A percentile compares a stretch with the other conserved stretches of the same genome.
These are phyloP conservation scores for Bovichtus diacanthus DNA, from an alignment of 2,797 vertebrate genomes.

Conservation along the genomic window DNA sequence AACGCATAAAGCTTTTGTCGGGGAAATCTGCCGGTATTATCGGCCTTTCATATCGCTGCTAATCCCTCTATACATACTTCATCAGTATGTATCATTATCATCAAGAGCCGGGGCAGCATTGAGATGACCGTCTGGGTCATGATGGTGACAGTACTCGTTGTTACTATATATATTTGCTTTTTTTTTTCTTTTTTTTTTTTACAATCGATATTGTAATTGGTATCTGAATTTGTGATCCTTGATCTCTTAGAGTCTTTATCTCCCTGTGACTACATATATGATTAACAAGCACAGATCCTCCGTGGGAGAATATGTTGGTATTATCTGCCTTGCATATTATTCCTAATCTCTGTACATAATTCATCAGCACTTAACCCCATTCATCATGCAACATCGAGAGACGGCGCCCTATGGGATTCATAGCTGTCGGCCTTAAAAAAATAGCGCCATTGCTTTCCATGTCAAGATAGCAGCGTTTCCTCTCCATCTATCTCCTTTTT, in stretches of 20 bases:
- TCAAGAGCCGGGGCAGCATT: constrained; percentile 11
- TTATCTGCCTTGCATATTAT: constrained; percentile 48
- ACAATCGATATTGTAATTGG: too few species aligned
- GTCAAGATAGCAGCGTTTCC: constrained; percentile 7
- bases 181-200: too few species aligned
- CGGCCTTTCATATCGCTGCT: constrained; percentile 53
- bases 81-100: constrained; percentile 37
- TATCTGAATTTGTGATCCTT: constrained; percentile 4
- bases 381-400: constrained; percentile 28
- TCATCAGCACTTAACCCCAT: constrained; percentile 56
- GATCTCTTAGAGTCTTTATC: constrained; percentile 1
- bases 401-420: constrained; percentile 31
- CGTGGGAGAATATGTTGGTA: constrained; percentile 13
- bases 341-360: constrained; percentile 58
- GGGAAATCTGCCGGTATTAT: constrained; percentile 54
- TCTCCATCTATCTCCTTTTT: not conserved
- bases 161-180: too few species aligned
- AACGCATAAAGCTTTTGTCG: constrained; percentile 45
- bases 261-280: constrained; percentile 6
- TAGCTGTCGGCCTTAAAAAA: constrained; percentile 31
- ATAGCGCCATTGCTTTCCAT: constrained; percentile 19
- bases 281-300: constrained; percentile 33
- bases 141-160: not conserved
- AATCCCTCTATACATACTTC: constrained; percentile 56
- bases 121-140: constrained; percentile 33